Conservation (phyloP, 1,140 invertebrate genomes). For the Portunus trituberculatus region DNA sequence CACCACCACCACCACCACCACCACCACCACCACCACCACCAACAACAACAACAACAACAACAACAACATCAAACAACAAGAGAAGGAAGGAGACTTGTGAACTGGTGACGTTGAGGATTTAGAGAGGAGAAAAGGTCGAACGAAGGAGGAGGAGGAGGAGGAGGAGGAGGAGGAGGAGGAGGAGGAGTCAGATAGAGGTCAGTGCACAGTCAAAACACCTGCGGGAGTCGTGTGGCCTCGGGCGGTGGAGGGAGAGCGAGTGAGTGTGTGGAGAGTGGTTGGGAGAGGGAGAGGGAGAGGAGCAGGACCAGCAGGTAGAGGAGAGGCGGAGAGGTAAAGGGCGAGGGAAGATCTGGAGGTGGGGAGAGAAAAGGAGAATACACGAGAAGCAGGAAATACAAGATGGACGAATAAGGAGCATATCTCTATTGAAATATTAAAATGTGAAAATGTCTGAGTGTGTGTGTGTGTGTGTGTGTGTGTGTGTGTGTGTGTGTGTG, state of each 20-base stretch:
- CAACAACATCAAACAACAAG: too few species aligned
- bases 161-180: conserved; percentile 14
- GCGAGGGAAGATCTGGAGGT: background rate
- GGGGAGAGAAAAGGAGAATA: background rate
- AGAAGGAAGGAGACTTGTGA: too few species aligned
- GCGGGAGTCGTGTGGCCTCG: background rate
- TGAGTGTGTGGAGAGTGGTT: too few species aligned
- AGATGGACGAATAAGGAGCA: background rate
- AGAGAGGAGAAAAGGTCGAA: background rate
- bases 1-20: too few species aligned
- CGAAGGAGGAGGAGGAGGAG: background rate
- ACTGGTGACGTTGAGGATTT: background rate
- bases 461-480: too few species aligned
- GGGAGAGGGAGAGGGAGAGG: background rate
- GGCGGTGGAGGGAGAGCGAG: background rate
- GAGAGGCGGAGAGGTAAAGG: background rate
- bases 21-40: too few species aligned
- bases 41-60: too few species aligned
- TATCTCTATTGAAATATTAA: too few species aligned
- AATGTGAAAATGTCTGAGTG: too few species aligned
- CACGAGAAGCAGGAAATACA: background rate
- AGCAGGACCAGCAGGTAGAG: background rate
- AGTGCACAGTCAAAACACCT: background rate
- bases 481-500: too few species aligned
- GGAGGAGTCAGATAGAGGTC: background rate